phyloP scores from a whole-genome alignment of 2,888 invertebrate genomes.

The Megaustenia siamemsis region DNA sequence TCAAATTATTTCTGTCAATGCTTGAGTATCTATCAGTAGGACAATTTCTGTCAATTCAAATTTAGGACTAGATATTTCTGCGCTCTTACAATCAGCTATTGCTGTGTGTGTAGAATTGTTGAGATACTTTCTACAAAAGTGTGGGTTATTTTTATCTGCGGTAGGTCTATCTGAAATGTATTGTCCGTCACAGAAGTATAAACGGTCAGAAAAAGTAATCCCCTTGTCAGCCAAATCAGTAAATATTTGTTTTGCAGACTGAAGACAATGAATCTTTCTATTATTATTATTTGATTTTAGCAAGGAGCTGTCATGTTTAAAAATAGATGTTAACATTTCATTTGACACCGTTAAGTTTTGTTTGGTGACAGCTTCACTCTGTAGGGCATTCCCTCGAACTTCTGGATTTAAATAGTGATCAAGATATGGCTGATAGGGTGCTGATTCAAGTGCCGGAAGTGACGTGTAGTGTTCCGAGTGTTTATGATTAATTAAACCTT shows the following conservation, averaged over 20 bases:
- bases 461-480: no score
- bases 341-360: not conserved
- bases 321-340: not conserved
- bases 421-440: no score
- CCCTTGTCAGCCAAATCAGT: not conserved
- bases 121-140: not conserved
- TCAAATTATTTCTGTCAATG: not conserved
- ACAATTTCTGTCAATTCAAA: not conserved
- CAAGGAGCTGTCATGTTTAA: not conserved
- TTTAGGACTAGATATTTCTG: not conserved
- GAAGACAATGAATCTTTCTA: not conserved
- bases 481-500: no score
- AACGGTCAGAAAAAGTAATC: not conserved
- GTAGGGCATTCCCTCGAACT: no score
- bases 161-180: not conserved
- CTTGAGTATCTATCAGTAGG: not conserved
- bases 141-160: not conserved
- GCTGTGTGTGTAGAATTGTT: not conserved
- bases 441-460: no score
- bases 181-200: not conserved
- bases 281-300: not conserved
- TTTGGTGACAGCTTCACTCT: not conserved
- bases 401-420: no score
- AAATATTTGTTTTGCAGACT: not conserved
- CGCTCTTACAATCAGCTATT: not conserved